These are phyloP conservation scores for Typhlichthys subterraneus DNA, from an alignment of 2,797 vertebrate species.

Conservation along the genomic window DNA sequence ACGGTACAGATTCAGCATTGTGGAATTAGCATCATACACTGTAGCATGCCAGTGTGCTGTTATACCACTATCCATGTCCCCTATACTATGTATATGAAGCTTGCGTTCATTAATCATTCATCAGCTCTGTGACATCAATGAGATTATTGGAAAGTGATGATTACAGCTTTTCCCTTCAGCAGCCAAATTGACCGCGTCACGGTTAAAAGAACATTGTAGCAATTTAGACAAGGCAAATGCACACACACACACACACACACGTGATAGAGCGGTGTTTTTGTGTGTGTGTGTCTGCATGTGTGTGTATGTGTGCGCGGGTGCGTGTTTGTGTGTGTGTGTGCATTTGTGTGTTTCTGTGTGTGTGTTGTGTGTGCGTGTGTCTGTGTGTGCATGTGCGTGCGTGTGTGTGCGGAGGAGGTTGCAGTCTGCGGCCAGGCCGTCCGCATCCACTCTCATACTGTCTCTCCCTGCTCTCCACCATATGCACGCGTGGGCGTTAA, in stretches of 20 bases:
- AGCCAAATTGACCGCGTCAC: not conserved
- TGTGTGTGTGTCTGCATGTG: not conserved
- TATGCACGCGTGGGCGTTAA: conserved; percentile 4
- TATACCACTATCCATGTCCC: not conserved
- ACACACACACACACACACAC: not conserved
- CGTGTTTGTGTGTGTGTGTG: too few relatives aligned
- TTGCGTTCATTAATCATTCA: not conserved
- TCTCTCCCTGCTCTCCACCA: not conserved
- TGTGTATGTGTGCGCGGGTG: too few relatives aligned
- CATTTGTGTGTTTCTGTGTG: not conserved
- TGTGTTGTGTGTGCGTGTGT: not conserved
- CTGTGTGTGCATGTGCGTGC: not conserved
- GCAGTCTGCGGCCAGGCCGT: conserved; percentile 6
- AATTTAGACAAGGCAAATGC: conserved; percentile 26
- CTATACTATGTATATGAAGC: not conserved
- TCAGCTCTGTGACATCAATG: conserved; percentile 21
- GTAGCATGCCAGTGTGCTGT: not conserved
- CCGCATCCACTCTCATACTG: conserved; percentile 1
- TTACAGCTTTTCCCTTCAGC: conserved; percentile 16
- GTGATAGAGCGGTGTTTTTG: not conserved
- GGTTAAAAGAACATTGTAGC: not conserved
- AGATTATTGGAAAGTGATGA: conserved; percentile 23
- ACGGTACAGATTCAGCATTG: not conserved
- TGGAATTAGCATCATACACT: not conserved
- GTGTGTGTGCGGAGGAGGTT: too few relatives aligned